A percentile compares a stretch with the other conserved stretches of the same genome.
Evolutionary conservation across 1,140 invertebrate species (phyloP).

Genomic region (Rhagoletis pomonella): DNA sequence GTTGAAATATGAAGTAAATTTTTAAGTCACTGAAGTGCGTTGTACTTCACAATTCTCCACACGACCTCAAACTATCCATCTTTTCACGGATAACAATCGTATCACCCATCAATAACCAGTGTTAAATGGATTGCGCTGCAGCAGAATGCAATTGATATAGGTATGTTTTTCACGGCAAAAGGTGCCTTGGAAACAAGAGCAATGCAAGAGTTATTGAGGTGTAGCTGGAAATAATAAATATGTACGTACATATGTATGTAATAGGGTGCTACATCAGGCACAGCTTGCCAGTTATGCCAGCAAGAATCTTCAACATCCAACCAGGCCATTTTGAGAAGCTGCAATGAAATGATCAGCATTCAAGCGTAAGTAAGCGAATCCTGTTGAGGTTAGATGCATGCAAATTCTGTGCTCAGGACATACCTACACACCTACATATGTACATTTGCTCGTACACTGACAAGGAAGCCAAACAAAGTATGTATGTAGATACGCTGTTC

Average conservation of each 20-base stretch:
- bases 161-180: conserved; percentile 5
- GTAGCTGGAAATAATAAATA: not conserved
- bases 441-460: not conserved
- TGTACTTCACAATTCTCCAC: not conserved
- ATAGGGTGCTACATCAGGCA: too few relatives aligned
- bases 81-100: conserved; percentile 21
- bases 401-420: not conserved
- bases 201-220: not conserved
- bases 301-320: not conserved
- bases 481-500: not conserved
- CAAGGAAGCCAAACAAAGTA: not conserved
- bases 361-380: conserved; percentile 16
- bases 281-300: not conserved
- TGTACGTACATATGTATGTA: not conserved
- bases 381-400: conserved; percentile 3
- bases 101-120: conserved; percentile 36
- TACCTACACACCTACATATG: not conserved
- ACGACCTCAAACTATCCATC: conserved; percentile 1
- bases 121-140: conserved; percentile 45
- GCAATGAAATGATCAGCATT: conserved; percentile 34
- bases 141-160: conserved; percentile 4
- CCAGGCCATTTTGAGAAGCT: not conserved
- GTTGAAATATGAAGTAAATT: too few relatives aligned
- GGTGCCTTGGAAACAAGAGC: not conserved
- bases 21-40: not conserved